These are phyloP conservation scores for Spongia lamella DNA, from an alignment of 37 sponge, comb jelly and placozoan genomes.

Conservation along the genomic window DNA sequence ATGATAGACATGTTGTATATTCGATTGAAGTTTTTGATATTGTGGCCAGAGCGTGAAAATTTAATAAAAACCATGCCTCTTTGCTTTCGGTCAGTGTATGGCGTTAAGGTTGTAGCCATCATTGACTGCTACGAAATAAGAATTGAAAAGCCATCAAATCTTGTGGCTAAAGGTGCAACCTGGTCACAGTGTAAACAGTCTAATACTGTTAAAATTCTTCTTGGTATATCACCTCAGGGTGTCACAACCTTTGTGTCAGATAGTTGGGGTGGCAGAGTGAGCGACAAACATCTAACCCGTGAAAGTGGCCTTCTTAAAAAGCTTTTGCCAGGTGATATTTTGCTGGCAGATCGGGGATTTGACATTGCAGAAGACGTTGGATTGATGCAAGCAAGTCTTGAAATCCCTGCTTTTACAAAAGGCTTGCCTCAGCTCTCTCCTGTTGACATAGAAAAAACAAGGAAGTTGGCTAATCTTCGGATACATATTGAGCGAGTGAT, in stretches of 20 bases:
- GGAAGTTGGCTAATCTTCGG: slow-evolving; percentile 68
- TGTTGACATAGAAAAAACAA: slow-evolving; percentile 55
- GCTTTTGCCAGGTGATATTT: slow-evolving; percentile 69
- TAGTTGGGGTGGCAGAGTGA: slow-evolving; percentile 64
- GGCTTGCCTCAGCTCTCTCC: slow-evolving; percentile 60
- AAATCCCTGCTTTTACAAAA: slow-evolving; percentile 70
- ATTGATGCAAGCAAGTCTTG: slow-evolving; percentile 31
- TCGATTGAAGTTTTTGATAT: slow-evolving; percentile 34
- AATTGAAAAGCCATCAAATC: slow-evolving; percentile 49
- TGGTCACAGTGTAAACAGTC: slow-evolving; percentile 67
- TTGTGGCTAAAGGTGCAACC: slow-evolving; percentile 50
- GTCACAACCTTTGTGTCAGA: slow-evolving; percentile 54
- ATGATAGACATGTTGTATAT: slow-evolving; percentile 25
- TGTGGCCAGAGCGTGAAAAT: slow-evolving; percentile 67
- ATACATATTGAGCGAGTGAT: slow-evolving; percentile 82
- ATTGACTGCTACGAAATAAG: slow-evolving; percentile 81
- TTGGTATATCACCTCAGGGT: slow-evolving; percentile 75
- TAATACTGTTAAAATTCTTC: slow-evolving; percentile 64
- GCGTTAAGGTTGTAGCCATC: slow-evolving; percentile 35
- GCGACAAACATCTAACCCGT: slow-evolving; percentile 76
- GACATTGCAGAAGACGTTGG: slow-evolving; percentile 71
- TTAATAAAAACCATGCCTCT: slow-evolving; percentile 55
- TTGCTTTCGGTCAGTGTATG: slow-evolving; percentile 42
- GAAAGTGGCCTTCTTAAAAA: slow-evolving; percentile 58
- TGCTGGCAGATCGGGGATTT: slow-evolving; percentile 80